A percentile compares a stretch with the other conserved stretches of the same genome.
Evolutionary conservation across 2,113 vertebrate genomes (phyloP).

Genomic region (Jacana jacana): DNA sequence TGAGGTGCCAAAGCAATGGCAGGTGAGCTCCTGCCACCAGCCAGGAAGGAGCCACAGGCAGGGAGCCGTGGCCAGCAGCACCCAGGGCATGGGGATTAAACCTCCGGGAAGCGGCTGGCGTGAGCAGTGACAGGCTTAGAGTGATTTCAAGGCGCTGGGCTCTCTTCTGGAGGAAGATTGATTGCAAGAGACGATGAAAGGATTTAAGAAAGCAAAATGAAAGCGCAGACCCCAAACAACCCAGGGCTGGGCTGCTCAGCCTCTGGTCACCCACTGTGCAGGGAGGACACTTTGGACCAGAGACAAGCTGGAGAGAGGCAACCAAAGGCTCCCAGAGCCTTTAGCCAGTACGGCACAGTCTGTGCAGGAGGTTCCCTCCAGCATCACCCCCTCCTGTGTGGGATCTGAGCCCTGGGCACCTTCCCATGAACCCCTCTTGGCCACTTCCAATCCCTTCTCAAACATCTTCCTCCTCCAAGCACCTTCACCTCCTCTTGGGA

Average conservation of each 20-base stretch:
- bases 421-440: background rate
- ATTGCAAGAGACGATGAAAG: slow-evolving; percentile 7
- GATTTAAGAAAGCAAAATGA: slow-evolving; percentile 28
- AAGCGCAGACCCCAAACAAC: background rate
- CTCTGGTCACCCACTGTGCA: background rate
- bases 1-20: background rate
- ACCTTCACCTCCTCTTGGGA: background rate
- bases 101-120: background rate
- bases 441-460: background rate
- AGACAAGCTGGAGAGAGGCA: background rate
- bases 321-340: background rate
- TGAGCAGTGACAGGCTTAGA: slow-evolving; percentile 20
- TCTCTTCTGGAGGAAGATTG: slow-evolving; percentile 17
- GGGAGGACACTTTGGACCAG: background rate
- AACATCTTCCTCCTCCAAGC: background rate
- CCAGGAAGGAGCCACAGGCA: background rate
- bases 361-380: background rate
- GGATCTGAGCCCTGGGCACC: background rate
- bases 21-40: background rate
- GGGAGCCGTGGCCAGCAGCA: background rate
- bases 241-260: background rate
- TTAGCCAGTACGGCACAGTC: fast-evolving
- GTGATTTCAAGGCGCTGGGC: slow-evolving; percentile 2
- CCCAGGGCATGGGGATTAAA: background rate
- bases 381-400: fast-evolving